Percentiles rank a stretch among this genome's conserved stretches.
Evolutionary conservation across 2,113 vertebrate genomes (phyloP).

Genomic region (Macaca fascicularis): T2T-MFA8v1.1 NC_088385.1:71179001-71179500

Average conservation of each 20-base stretch:
- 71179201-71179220: neutral
- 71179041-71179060: constrained; percentile 34
- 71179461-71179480: too few relatives aligned
- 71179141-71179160: neutral
- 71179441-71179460: too few relatives aligned
- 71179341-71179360: too few relatives aligned
- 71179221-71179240: constrained; percentile 9
- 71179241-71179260: neutral
- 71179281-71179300: constrained; percentile 10
- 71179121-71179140: constrained; percentile 91
- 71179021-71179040: neutral
- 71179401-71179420: too few relatives aligned
- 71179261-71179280: neutral
- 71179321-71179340: neutral
- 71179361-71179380: too few relatives aligned
- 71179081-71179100: constrained; percentile 98
- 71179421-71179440: too few relatives aligned
- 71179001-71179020: neutral
- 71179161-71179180: constrained; percentile 43
- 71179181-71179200: constrained; percentile 1
- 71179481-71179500: too few relatives aligned
- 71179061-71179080: constrained; percentile 97
- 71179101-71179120: constrained; percentile 99
- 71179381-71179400: too few relatives aligned
- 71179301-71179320: constrained; percentile 36